Evolutionary conservation across 2,113 vertebrate species (phyloP), one percentile per base, ranked within the genome.

Genomic region (Pelvicachromis taeniatus): DNA sequence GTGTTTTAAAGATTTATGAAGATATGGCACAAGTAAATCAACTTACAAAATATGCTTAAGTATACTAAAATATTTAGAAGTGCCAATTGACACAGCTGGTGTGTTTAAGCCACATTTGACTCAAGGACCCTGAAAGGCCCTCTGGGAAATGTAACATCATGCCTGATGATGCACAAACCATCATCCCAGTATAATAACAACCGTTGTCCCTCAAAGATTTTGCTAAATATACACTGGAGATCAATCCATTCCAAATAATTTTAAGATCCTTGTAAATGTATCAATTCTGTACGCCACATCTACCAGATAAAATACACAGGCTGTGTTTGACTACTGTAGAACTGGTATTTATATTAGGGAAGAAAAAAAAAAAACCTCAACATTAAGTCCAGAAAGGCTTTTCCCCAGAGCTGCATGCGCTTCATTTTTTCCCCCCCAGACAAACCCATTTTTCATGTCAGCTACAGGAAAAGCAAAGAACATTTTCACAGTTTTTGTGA

Each of bases 1-100:
- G 65, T 19, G 70, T 31, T 81, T 95, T 85, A 94, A 95, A 95
- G 83, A 93, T 95, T 94, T 82, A 96, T 95, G 91, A 90, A 75
- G 80, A 82, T 77, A 89, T 73, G 86, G 88, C 87, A 85, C 56
- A 78, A 93, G 83, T 88, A 88, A 90, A 89, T 84, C 61, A 38
- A 87, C 86, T 91, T 89, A 88, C 89, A 93, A 88, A 95, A 94
- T 86, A 91, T 88, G 73, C 87, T 90, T 90, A 90, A 82, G 77
- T 78, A 55, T 86, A 13, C 91, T 92, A 38, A 94, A 95, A 95
- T 94, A 94, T 95, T 95, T 90, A 95, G 83, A 85, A 31, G 80
- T 73, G 10, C 81, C 70, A 81, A 90, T 91, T 73, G 86, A 94
- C 85, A 94, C 23, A 54, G 68, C 53, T 55, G 21, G 68, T 70